Evolutionary conservation across 2,113 vertebrate genomes (phyloP), one percentile per base, ranked within the genome.

Genomic region (Rhabdornis inornatus): DNA sequence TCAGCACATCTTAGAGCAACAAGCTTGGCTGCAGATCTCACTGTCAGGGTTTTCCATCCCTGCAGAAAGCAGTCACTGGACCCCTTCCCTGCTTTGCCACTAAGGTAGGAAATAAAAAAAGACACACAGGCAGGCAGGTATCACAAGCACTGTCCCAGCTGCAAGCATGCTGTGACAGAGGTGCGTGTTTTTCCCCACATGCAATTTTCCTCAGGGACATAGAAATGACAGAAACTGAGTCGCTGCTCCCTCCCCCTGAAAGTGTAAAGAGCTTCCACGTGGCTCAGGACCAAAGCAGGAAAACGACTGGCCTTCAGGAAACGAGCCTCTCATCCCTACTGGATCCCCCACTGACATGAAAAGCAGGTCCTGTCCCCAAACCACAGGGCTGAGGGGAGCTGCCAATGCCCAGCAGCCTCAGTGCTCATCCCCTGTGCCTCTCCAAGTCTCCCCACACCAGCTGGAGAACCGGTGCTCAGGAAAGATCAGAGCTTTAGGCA

Each of bases 391-490:
- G 71, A 72, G 83, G 65, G 55, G 21, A 56, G 44, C 68, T 81
- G 57, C 25, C 84, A 77, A 8, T 18, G 63, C 75, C 74, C 84
- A 69, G 78, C 81, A 89, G 76, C 45, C 84, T 63, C 69, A 20
- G 52, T 19, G 50, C 69, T 55, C 59, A 77, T 15, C 75, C 91
- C 70, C 52, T 31, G 14, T 93, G 92, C 84, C 94, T 83, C 87
- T 94, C 84, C 85, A 87, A 91, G 71, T 66, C 87, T 95, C 71
- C 92, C 79, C 71, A 89, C 92, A 95, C 83, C 87, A 85, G 89
- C 69, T 86, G 76, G 94, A 96, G 93, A 96, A 85, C 91, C 7
- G 6, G 91, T 92, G 78, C 75, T 80, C 55, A 55, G 93, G 93
- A 91, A 90, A 83, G 81, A 72, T 57, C 56, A 74, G 87, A 96